A percentile compares a stretch with the other conserved stretches of the same genome.
These are phyloP conservation scores for Bugula neritina DNA, from an alignment of 2,888 invertebrate genomes.

Conservation along the genomic window DNA sequence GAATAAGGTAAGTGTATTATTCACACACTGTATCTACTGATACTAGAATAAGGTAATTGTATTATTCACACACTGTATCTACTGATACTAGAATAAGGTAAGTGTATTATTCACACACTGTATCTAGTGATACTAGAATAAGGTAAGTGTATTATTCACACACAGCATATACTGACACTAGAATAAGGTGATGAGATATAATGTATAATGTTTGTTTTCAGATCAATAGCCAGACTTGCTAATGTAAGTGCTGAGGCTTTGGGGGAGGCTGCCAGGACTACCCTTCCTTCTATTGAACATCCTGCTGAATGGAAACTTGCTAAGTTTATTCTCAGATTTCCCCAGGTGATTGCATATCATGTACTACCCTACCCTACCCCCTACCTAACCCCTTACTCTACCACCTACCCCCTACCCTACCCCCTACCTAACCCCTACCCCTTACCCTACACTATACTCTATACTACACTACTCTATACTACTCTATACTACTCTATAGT, in stretches of 20 bases:
- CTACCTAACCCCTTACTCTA: too few species aligned
- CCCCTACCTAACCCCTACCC: too few species aligned
- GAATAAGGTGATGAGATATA: not conserved
- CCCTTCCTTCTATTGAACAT: constrained; percentile 66
- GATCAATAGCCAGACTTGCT: constrained; percentile 56
- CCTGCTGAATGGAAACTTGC: constrained; percentile 91
- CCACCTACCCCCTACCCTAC: too few species aligned
- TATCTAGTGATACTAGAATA: constrained; percentile 89
- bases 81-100: not conserved
- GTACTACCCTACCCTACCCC: too few species aligned
- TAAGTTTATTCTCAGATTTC: constrained; percentile 59
- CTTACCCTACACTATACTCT: too few species aligned
- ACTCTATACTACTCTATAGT: too few species aligned
- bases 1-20: not conserved
- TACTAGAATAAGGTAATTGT: constrained; percentile 73
- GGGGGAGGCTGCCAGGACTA: constrained; percentile 60
- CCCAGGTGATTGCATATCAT: too few species aligned
- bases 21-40: constrained; percentile 94
- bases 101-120: too few species aligned
- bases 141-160: constrained; percentile 56
- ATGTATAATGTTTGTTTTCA: too few species aligned
- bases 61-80: not conserved
- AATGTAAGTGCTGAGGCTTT: constrained; percentile 56
- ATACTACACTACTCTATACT: too few species aligned
- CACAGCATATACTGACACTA: not conserved